These are phyloP conservation scores for Rotaria socialis DNA, from an alignment of 2,888 invertebrate species.

Conservation along the genomic window DNA sequence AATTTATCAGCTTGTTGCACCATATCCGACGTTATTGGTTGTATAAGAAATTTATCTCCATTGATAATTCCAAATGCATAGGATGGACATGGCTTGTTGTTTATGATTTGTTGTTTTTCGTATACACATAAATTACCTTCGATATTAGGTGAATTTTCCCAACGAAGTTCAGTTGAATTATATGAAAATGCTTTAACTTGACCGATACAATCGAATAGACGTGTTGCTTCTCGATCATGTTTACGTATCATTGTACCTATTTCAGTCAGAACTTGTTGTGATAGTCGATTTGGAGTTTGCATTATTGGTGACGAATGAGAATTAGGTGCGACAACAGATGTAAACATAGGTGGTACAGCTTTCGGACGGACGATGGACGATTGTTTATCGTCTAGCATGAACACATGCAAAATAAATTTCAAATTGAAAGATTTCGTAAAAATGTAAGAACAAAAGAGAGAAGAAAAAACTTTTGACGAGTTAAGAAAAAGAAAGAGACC, in stretches of 20 bases:
- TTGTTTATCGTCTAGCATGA: constrained; percentile 23
- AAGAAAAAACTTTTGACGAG: not conserved
- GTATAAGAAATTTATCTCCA: constrained; percentile 15
- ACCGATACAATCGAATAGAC: not conserved
- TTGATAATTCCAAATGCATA: constrained; percentile 15
- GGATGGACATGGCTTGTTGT: not conserved
- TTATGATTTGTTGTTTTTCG: not conserved
- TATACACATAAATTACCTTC: not conserved
- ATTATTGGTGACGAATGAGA: not conserved
- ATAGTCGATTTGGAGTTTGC: not conserved
- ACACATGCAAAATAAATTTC: not conserved
- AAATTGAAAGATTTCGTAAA: too few species aligned
- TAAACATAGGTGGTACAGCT: constrained; percentile 16
- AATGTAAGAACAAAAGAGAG: not conserved
- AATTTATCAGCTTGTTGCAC: not conserved
- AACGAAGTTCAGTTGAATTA: constrained; percentile 16
- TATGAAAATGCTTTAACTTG: constrained; percentile 13
- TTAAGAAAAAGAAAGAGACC: not conserved
- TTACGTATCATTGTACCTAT: not conserved
- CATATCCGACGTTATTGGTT: not conserved
- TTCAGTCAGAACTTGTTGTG: not conserved
- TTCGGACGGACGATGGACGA: not conserved
- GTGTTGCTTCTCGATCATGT: not conserved
- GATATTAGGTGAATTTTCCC: constrained; percentile 29
- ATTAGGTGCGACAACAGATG: not conserved